A percentile compares a stretch with the other conserved stretches of the same genome.
Conservation (phyloP, 2,888 invertebrate species). For the Chrysomela aeneicollis region DNA sequence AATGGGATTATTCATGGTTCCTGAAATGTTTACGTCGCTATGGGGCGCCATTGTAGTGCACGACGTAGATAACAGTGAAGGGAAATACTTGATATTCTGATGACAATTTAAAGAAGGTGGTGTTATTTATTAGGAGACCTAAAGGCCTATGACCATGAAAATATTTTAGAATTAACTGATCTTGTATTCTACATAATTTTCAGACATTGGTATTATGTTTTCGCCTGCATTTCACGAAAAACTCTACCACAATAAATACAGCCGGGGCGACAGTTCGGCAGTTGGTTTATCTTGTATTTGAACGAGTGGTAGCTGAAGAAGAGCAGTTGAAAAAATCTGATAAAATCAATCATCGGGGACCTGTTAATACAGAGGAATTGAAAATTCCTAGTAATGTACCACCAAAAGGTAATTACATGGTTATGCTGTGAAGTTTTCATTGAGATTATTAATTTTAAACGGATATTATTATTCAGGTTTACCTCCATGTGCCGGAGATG, state of each 20-base stretch:
- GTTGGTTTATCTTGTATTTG: slow-evolving; percentile 90
- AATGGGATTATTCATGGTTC: too few relatives aligned
- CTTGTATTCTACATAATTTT: too few relatives aligned
- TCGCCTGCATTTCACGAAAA: slow-evolving; percentile 94
- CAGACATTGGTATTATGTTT: slow-evolving; percentile 95
- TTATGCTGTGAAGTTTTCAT: too few relatives aligned
- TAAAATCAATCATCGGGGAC: slow-evolving; percentile 52
- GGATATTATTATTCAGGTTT: too few relatives aligned
- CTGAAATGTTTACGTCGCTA: too few relatives aligned
- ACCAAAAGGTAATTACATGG: slow-evolving; percentile 67
- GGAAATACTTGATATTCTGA: too few relatives aligned
- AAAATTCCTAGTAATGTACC: slow-evolving; percentile 78
- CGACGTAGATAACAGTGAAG: too few relatives aligned
- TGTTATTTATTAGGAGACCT: too few relatives aligned
- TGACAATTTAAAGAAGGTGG: too few relatives aligned
- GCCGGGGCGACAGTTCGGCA: slow-evolving; percentile 98
- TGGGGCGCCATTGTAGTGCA: too few relatives aligned
- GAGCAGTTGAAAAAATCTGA: slow-evolving; percentile 60
- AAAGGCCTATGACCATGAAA: too few relatives aligned
- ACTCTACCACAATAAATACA: slow-evolving; percentile 94
- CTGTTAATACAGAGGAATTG: slow-evolving; percentile 80
- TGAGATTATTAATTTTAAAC: not conserved
- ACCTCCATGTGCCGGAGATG: slow-evolving; percentile 90
- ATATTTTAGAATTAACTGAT: too few relatives aligned
- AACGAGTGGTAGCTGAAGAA: slow-evolving; percentile 81